Evolutionary conservation across 1,140 invertebrate genomes (phyloP), one percentile per base, ranked within the genome.

Genomic region (Hylyphantes graminicola): DNA sequence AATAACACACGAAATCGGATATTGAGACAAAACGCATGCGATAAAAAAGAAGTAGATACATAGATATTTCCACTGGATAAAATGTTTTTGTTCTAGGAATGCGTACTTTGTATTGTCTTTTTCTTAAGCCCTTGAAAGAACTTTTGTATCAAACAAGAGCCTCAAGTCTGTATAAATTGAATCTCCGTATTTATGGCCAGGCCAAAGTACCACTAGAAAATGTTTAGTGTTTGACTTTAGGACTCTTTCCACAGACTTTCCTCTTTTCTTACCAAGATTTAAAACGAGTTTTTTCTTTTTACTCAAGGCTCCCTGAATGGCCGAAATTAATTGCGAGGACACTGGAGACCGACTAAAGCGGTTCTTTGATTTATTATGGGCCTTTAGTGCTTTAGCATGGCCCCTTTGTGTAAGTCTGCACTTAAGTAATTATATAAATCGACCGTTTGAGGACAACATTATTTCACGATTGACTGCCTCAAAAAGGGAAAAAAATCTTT

Each of bases 171-270:
- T 74, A 74, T 74, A 74, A 74, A 74, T 74, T 74, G 72, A 74
- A 74, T 74, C 72, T 74, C 59, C 72, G 19, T 57, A 74, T 74
- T 74, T 74, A 74, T 74, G 72, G 35, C 72, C 59, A 53, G 59
- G 55, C 72, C 72, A 48, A 35, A 74, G 21, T 17, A 74, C 19
- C 72, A 59, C 72, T 59, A 74, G 72, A 74, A 74, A 74, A 59
- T 21, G 72, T 74, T 74, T 74, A 74, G 72, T 74, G 55, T 74
- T 74, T 74, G 72, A 74, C 72, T 74, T 74, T 74, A 74, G 59
- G 59, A 55, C 54, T 57, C 21, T 21, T n/a, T 35, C 35, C 35
- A 35, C 5, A 15, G 50, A 51, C 48, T 9, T 53, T 53, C 12
- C n/a, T 59, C n/a, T 59, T 59, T 59, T 59, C 35, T 17, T 70